Conservation (phyloP, 2,797 vertebrate species). For the Phrynocephalus guinanensis region DNA sequence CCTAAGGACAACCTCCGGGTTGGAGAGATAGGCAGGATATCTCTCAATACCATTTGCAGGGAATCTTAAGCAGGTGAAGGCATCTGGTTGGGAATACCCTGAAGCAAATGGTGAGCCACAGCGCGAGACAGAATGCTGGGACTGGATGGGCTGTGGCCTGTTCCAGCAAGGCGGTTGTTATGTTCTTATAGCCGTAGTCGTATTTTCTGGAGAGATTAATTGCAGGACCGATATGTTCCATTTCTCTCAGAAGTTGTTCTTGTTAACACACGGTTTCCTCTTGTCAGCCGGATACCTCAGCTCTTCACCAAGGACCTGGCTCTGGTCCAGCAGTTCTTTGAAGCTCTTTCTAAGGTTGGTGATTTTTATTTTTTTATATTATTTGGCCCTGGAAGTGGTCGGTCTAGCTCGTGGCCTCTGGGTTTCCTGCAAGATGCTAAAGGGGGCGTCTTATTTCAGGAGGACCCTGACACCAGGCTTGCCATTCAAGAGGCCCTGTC, state of each 20-base stretch:
- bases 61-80: no score
- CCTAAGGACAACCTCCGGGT: no score
- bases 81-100: no score
- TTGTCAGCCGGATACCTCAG: slow-evolving; percentile 94
- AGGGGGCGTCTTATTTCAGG: slow-evolving; percentile 76
- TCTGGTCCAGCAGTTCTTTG: slow-evolving; percentile 97
- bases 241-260: neutral
- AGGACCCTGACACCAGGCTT: slow-evolving; percentile 93
- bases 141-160: no score
- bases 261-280: slow-evolving; percentile 37
- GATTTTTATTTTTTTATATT: neutral
- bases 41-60: no score
- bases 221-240: neutral
- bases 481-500: slow-evolving; percentile 98
- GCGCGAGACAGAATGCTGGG: no score
- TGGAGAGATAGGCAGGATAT: no score
- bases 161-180: no score
- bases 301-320: slow-evolving; percentile 98
- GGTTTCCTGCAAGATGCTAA: neutral
- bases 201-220: neutral
- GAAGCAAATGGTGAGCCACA: no score
- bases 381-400: neutral
- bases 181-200: no score
- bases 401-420: neutral
- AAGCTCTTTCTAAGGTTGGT: slow-evolving; percentile 96